A percentile compares a stretch with the other conserved stretches of the same genome.
Conservation (phyloP, 2,888 invertebrate species). For the Euclidia mi region DNA sequence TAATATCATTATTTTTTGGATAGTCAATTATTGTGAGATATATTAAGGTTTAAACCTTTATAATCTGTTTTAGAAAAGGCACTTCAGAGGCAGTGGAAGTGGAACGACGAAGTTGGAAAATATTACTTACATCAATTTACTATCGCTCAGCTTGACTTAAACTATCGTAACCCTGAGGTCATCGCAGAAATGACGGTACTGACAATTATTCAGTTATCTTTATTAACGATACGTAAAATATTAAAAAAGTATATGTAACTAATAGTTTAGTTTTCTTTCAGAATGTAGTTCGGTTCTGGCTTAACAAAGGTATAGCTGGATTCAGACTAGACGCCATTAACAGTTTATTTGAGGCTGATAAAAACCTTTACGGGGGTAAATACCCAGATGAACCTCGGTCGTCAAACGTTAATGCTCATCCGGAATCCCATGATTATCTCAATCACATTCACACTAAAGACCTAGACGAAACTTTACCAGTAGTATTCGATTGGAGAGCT, state of each 20-base stretch:
- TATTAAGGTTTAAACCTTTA: too few relatives aligned
- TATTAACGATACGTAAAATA: too few relatives aligned
- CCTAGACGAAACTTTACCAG: slow-evolving; percentile 90
- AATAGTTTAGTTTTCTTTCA: slow-evolving; percentile 52
- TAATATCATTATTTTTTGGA: too few relatives aligned
- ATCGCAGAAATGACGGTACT: slow-evolving; percentile 90
- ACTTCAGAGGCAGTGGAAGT: slow-evolving; percentile 93
- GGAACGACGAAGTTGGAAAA: slow-evolving; percentile 90
- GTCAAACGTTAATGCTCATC: slow-evolving; percentile 77
- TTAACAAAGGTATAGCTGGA: slow-evolving; percentile 95
- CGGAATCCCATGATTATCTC: slow-evolving; percentile 89
- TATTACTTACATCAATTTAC: slow-evolving; percentile 94
- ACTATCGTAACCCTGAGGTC: slow-evolving; percentile 92
- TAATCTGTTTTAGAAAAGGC: too few relatives aligned
- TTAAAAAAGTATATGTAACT: too few relatives aligned
- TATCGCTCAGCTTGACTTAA: slow-evolving; percentile 93
- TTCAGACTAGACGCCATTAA: slow-evolving; percentile 95
- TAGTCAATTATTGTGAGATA: too few relatives aligned
- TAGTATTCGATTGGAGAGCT: slow-evolving; percentile 92
- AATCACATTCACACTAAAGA: slow-evolving; percentile 91
- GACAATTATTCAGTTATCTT: too few relatives aligned
- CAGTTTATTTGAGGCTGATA: slow-evolving; percentile 91
- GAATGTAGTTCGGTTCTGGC: slow-evolving; percentile 94
- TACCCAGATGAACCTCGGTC: slow-evolving; percentile 90
- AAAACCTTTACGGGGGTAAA: slow-evolving; percentile 77